Conservation (phyloP, 2,113 vertebrate genomes). For the Podilymbus podiceps region DNA sequence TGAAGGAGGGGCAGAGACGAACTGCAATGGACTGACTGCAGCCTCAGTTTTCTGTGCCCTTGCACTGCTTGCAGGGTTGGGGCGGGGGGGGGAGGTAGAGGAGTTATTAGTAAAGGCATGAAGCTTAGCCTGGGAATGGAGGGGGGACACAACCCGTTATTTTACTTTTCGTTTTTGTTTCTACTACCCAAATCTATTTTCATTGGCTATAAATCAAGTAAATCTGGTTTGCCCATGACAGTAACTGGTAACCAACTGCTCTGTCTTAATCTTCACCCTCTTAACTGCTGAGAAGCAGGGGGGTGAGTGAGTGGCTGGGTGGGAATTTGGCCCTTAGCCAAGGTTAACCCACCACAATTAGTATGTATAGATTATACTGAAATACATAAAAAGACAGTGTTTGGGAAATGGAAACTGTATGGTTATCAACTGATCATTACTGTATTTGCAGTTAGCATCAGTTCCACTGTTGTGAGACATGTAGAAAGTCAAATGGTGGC, state of each 20-base stretch:
- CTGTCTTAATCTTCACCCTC: neutral
- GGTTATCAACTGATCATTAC: neutral
- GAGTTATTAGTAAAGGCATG: too few relatives aligned
- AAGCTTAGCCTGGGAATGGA: neutral
- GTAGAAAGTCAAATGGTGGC: neutral
- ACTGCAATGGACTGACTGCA: neutral
- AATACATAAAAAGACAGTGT: neutral
- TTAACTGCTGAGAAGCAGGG: neutral
- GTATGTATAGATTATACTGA: neutral
- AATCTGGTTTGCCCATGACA: neutral
- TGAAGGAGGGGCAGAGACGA: neutral
- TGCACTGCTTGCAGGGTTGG: fast-evolving
- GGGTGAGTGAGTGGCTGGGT: neutral
- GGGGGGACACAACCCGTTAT: fast-evolving
- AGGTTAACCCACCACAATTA: neutral
- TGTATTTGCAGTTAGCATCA: neutral
- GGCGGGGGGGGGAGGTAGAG: fast-evolving
- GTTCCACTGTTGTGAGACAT: neutral
- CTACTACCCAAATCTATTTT: neutral
- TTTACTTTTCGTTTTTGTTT: neutral
- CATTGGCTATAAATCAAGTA: neutral
- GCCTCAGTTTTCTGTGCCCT: neutral
- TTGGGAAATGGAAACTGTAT: neutral
- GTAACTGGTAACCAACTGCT: neutral
- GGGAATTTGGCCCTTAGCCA: neutral